Percentiles rank a stretch among this genome's conserved stretches.
Conservation (phyloP, 2,797 vertebrate species). For the Neomorphus geoffroyi region DNA sequence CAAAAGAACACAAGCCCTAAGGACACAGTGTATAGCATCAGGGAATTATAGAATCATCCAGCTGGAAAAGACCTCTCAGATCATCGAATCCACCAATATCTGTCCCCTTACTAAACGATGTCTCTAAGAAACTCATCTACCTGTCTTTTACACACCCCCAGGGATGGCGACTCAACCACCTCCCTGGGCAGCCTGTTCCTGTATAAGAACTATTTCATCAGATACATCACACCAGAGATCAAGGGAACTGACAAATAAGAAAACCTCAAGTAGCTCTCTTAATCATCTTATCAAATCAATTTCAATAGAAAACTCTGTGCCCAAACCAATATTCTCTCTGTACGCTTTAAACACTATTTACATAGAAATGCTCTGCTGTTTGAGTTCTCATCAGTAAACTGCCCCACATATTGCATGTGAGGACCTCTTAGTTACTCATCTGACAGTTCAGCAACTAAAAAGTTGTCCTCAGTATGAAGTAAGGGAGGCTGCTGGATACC, state of each 20-base stretch:
- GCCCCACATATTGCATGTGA: background rate
- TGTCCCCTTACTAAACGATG: too few relatives aligned
- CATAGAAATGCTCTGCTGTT: conserved; percentile 3
- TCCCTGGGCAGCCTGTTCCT: too few relatives aligned
- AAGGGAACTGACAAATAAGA: background rate
- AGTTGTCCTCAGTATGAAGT: background rate
- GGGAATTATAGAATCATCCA: too few relatives aligned
- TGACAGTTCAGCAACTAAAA: background rate
- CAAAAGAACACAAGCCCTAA: conserved; percentile 25
- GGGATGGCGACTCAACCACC: too few relatives aligned
- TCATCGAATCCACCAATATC: too few relatives aligned
- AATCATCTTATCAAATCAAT: conserved; percentile 33
- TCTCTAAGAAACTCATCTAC: too few relatives aligned
- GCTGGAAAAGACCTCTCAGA: too few relatives aligned
- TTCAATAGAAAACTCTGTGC: background rate
- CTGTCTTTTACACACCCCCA: too few relatives aligned
- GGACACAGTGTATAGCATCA: too few relatives aligned
- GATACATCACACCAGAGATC: conserved; percentile 6
- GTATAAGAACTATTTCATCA: background rate
- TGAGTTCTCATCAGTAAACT: background rate
- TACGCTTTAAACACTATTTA: conserved; percentile 1
- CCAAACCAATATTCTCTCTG: background rate
- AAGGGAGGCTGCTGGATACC: background rate
- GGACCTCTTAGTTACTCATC: background rate
- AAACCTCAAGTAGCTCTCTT: conserved; percentile 37